Evolutionary conservation across 92 coral and sea anemone species (phyloP).

Genomic region (Umimayanthus kanabou): DNA sequence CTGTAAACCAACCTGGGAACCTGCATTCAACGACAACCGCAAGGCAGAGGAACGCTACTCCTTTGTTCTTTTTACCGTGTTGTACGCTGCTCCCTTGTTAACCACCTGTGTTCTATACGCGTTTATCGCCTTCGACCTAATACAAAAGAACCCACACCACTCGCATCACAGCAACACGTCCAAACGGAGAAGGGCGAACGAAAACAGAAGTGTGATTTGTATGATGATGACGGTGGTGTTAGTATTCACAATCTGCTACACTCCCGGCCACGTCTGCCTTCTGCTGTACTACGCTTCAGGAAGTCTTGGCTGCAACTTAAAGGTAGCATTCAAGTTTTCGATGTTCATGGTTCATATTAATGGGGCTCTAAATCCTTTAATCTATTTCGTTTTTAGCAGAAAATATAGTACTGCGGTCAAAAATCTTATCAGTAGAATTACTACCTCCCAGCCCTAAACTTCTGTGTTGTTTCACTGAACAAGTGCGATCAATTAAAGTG

Average conservation of each 20-base stretch:
- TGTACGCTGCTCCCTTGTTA: slow-evolving; percentile 13
- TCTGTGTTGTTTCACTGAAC: too few relatives aligned
- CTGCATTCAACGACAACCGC: slow-evolving; percentile 1
- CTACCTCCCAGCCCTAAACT: background rate
- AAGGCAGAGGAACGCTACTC: slow-evolving; percentile 13
- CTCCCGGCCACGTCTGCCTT: slow-evolving; percentile 19
- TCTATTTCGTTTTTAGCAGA: slow-evolving; percentile 26
- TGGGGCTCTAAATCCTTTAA: slow-evolving; percentile 34
- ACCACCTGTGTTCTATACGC: slow-evolving; percentile 2
- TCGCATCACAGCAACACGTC: background rate
- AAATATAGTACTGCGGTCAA: slow-evolving; percentile 24
- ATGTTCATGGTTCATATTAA: slow-evolving; percentile 26
- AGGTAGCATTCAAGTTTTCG: slow-evolving; percentile 4
- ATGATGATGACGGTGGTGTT: slow-evolving; percentile 29
- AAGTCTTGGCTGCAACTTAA: background rate
- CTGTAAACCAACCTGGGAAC: slow-evolving; percentile 13
- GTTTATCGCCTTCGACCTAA: slow-evolving; percentile 13
- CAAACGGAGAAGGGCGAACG: background rate
- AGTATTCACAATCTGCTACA: slow-evolving; percentile 18
- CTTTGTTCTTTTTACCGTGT: background rate
- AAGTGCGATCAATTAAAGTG: too few relatives aligned
- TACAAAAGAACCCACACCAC: slow-evolving; percentile 7
- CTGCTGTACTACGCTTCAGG: background rate
- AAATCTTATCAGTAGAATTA: background rate
- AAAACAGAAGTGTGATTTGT: slow-evolving; percentile 30